Conservation (phyloP, 2,113 vertebrate genomes). For the Psittacus erithacus region DNA sequence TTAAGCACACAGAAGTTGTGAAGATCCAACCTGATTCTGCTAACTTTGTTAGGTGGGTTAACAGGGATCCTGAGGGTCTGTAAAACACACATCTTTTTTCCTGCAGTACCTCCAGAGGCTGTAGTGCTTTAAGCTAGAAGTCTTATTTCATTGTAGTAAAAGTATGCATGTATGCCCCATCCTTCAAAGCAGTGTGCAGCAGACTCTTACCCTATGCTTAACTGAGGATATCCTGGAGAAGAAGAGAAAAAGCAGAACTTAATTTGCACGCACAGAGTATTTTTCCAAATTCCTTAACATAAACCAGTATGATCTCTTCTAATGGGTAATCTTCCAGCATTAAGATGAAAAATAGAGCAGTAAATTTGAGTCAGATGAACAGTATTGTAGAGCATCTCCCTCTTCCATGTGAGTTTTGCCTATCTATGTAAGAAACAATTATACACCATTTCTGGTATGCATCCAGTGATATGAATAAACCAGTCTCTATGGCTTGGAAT, state of each 20-base stretch:
- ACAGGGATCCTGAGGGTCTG: not conserved
- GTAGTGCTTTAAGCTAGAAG: not conserved
- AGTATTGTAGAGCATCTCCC: not conserved
- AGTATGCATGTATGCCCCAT: rapidly evolving
- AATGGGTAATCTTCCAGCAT: not conserved
- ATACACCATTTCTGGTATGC: not conserved
- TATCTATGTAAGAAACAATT: not conserved
- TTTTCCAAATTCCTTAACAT: not conserved
- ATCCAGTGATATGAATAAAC: not conserved
- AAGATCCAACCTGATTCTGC: not conserved
- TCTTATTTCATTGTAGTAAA: not conserved
- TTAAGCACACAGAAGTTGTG: not conserved
- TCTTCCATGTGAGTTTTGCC: not conserved
- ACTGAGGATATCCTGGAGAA: not conserved
- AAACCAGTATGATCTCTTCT: not conserved
- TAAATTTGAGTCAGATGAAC: not conserved
- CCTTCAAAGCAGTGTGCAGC: not conserved
- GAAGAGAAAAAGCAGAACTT: not conserved
- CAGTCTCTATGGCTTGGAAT: not conserved
- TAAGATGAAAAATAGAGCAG: not conserved
- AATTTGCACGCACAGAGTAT: not conserved
- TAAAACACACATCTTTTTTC: not conserved
- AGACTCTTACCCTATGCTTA: not conserved
- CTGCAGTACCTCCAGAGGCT: not conserved
- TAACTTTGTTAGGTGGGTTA: not conserved